Percentiles rank a stretch among this genome's conserved stretches.
phyloP scores from a whole-genome alignment of 2,888 invertebrate species.

The Drosophila putrida region DNA sequence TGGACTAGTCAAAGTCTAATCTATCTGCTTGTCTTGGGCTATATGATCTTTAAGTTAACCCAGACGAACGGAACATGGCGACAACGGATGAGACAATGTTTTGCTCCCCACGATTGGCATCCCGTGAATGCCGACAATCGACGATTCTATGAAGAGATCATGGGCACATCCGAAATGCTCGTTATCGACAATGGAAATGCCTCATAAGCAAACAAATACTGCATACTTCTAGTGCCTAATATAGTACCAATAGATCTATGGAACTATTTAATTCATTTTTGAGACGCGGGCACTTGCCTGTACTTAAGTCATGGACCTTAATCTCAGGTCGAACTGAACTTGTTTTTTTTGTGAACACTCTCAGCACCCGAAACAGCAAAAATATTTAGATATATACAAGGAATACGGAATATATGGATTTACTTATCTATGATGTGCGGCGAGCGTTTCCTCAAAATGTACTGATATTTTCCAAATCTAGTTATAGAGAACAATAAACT shows the following conservation, averaged over 20 bases:
- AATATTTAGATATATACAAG: constrained; percentile 11
- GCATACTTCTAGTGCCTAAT: constrained; percentile 65
- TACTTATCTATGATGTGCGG: constrained; percentile 22
- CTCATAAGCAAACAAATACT: constrained; percentile 25
- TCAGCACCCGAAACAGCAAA: constrained; percentile 9
- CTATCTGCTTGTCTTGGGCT: constrained; percentile 76
- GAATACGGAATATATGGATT: constrained; percentile 23
- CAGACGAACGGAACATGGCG: constrained; percentile 77
- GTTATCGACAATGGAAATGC: constrained; percentile 68
- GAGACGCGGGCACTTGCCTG: constrained; percentile 21
- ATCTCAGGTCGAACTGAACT: constrained; percentile 66
- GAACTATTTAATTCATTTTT: constrained; percentile 10
- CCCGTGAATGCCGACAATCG: constrained; percentile 83
- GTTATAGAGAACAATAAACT: constrained; percentile 73
- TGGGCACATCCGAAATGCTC: constrained; percentile 84
- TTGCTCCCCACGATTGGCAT: constrained; percentile 85
- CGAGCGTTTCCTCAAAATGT: constrained; percentile 45
- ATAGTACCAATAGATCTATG: constrained; percentile 17
- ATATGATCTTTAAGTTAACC: constrained; percentile 77
- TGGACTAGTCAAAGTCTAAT: constrained; percentile 71
- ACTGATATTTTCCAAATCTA: constrained; percentile 75
- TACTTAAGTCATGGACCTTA: constrained; percentile 54
- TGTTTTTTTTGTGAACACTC: constrained; percentile 39
- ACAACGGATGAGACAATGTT: constrained; percentile 81
- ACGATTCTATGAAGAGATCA: constrained; percentile 83